Conservation (phyloP, 2,797 vertebrate species). For the Fistularia commersonii region DNA sequence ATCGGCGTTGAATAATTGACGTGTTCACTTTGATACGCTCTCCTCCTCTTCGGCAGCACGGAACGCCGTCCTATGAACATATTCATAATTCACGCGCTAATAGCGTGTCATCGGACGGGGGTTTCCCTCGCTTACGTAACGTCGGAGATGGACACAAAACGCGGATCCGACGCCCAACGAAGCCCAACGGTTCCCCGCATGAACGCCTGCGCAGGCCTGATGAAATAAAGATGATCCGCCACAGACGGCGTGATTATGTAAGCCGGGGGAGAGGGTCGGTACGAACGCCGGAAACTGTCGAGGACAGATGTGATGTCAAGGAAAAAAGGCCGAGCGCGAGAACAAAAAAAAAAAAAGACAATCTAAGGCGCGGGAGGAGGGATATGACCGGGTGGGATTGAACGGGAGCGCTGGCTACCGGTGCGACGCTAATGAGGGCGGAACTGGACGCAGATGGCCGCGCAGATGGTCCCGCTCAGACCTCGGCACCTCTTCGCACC, state of each 20-base stretch:
- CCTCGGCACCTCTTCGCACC: constrained; percentile 29
- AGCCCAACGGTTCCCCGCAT: too few relatives aligned
- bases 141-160: too few relatives aligned
- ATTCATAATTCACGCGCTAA: too few relatives aligned
- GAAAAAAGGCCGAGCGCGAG: background rate
- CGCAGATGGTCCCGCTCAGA: constrained; percentile 45
- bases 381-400: too few relatives aligned
- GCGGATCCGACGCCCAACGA: too few relatives aligned
- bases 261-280: constrained; percentile 19
- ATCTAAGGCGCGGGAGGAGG: too few relatives aligned
- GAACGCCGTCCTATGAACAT: too few relatives aligned
- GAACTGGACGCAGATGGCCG: constrained; percentile 45
- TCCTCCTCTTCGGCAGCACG: too few relatives aligned
- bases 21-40: too few relatives aligned
- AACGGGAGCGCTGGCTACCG: constrained; percentile 26
- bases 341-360: background rate
- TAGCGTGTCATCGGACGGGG: constrained; percentile 10
- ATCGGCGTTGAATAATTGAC: too few relatives aligned
- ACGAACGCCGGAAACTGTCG: too few relatives aligned
- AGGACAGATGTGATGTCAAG: constrained; percentile 16
- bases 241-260: constrained; percentile 53
- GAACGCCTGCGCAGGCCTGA: background rate
- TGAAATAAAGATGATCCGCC: constrained; percentile 48
- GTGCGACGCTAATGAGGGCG: constrained; percentile 25
- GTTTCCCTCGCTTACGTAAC: constrained; percentile 1